A percentile compares a stretch with the other conserved stretches of the same genome.
These are phyloP conservation scores for Ptilorrhoa leucosticta DNA, from an alignment of 2,113 vertebrate genomes.

Conservation along the genomic window DNA sequence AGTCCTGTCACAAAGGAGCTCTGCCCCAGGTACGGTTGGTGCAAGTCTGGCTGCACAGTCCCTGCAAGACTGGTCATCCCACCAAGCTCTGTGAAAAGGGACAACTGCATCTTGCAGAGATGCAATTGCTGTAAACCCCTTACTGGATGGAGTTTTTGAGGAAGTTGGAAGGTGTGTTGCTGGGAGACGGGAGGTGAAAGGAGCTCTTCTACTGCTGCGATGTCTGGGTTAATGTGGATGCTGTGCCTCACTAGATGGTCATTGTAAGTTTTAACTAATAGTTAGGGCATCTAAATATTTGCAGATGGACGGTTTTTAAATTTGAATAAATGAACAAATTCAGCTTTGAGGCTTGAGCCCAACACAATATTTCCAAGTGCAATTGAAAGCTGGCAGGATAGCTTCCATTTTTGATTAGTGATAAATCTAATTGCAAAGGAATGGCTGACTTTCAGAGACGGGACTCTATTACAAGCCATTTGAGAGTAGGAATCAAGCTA, in stretches of 20 bases:
- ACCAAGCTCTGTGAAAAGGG: background rate
- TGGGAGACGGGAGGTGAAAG: background rate
- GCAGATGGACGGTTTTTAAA: background rate
- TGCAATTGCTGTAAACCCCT: background rate
- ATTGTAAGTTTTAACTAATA: slow-evolving; percentile 4
- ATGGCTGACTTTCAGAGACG: slow-evolving; percentile 8
- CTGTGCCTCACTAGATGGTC: background rate
- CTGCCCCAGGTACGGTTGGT: fast-evolving
- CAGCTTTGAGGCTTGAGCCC: background rate
- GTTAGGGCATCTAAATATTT: background rate
- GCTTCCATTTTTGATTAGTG: slow-evolving; percentile 31
- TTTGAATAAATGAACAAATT: background rate
- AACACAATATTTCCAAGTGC: background rate
- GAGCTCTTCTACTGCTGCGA: background rate
- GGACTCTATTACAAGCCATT: background rate
- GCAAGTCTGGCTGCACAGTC: fast-evolving
- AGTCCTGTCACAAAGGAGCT: background rate
- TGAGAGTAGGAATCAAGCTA: slow-evolving; percentile 22
- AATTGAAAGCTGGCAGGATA: slow-evolving; percentile 1
- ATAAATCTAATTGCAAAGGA: slow-evolving; percentile 38
- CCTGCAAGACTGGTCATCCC: background rate
- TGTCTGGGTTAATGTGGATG: background rate
- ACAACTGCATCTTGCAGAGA: background rate
- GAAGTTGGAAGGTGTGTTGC: background rate
- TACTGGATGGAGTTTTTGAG: background rate